These are phyloP conservation scores for Cheilosia pagana DNA, from an alignment of 2,888 invertebrate genomes.

Conservation along the genomic window DNA sequence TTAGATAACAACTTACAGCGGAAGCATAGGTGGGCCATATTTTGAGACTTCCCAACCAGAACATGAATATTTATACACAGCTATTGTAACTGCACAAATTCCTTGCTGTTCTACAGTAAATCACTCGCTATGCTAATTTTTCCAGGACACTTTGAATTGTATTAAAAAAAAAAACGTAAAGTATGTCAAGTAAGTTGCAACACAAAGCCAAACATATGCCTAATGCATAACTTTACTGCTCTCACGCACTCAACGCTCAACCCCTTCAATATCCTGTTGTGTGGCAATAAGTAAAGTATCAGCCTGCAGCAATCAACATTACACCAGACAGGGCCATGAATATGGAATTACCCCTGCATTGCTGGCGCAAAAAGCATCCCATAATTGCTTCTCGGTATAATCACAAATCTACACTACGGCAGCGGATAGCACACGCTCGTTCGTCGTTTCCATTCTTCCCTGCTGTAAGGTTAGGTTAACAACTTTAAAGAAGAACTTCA, in stretches of 20 bases:
- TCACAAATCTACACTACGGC: conserved; percentile 35
- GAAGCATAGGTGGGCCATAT: no score
- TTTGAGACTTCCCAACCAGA: no score
- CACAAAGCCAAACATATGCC: conserved; percentile 8
- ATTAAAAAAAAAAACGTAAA: background rate
- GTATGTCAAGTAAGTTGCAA: conserved; percentile 4
- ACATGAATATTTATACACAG: no score
- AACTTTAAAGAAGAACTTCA: conserved; percentile 70
- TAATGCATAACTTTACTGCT: conserved; percentile 23
- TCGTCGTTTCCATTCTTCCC: background rate
- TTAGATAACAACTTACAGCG: no score
- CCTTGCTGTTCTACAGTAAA: no score
- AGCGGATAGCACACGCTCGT: conserved; percentile 23
- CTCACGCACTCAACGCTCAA: background rate
- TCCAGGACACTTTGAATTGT: no score
- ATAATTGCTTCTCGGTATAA: conserved; percentile 62
- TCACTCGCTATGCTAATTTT: no score
- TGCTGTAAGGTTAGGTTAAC: conserved; percentile 65
- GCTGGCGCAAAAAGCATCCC: conserved; percentile 64
- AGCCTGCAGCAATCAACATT: conserved; percentile 52
- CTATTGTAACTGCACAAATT: no score
- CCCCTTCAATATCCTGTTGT: conserved; percentile 7
- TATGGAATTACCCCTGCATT: conserved; percentile 72
- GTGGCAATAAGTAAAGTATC: conserved; percentile 29
- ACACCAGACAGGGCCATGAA: conserved; percentile 65